Evolutionary conservation across 2,888 invertebrate genomes (phyloP), one percentile per base, ranked within the genome.

Genomic region (Idaea straminata): DNA sequence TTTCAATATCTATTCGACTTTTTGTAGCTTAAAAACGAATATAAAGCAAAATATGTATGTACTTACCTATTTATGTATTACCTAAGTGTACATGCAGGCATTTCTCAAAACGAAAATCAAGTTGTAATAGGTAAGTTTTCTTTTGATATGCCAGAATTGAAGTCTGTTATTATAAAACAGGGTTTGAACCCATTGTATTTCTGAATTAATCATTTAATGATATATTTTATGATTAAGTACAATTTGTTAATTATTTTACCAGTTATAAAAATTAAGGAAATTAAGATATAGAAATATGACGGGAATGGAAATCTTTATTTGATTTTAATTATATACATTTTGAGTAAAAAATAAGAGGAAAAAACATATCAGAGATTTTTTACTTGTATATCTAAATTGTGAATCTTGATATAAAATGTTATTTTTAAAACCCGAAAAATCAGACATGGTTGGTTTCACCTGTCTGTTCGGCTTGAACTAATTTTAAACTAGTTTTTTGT

Each of bases 241-340:
- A 59, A 65, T 66, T 70, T 72, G 69, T 74, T 69, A 73, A 69
- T 62, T 73, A 67, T 68, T 58, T 60, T 74, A 62, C 67, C 60
- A 63, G 60, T 59, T 16, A 16, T 59, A 15, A 15, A 10, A 16
- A 16, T 59, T 15, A 59, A 59, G 36, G 10, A 36, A 3, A 36
- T 36, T 36, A 36, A 36, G 10, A 36, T 36, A 36, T 36, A 5
- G 4, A 36, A 5, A 5, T 59, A 15, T 5, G 15, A 15, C 57
- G 5, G 57, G 57, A 5, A 15, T 59, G 25, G 25, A 59, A 7
- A 36, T 59, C 16, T 15, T 59, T 59, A 59, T 15, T 59, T 13
- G 16, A 15, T 59, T 59, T 59, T 4, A 59, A 25, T 15, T 10
- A 59, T 59, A 25, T 25, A 25, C 25, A 59, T 16, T 10, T 59